These are phyloP conservation scores for Scaptomyza reducta DNA, from an alignment of 2,888 invertebrate genomes.

Conservation along the genomic window DNA sequence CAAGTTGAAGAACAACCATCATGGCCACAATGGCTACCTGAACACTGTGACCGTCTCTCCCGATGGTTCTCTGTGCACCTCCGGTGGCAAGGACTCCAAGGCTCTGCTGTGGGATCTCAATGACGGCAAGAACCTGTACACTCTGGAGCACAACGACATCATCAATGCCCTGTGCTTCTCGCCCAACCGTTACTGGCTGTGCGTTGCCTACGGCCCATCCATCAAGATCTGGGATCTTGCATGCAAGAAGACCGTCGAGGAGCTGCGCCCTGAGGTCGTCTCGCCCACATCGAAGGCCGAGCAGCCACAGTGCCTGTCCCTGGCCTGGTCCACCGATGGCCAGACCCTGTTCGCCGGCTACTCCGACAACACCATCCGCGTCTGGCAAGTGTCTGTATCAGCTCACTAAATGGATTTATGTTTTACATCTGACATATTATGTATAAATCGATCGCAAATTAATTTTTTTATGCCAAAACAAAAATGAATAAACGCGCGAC, in stretches of 20 bases:
- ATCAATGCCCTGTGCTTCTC: constrained; percentile 99
- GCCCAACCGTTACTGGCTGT: constrained; percentile 99
- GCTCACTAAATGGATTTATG: constrained; percentile 86
- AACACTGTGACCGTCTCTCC: constrained; percentile 99
- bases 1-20: constrained; percentile 98
- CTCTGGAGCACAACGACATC: constrained; percentile 98
- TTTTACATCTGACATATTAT: constrained; percentile 46
- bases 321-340: constrained; percentile 99
- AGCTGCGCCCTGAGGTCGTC: constrained; percentile 97
- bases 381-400: constrained; percentile 98
- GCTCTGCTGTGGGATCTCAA: constrained; percentile 99
- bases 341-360: constrained; percentile 99
- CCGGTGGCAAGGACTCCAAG: constrained; percentile 99
- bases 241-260: constrained; percentile 99
- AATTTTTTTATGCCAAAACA: not conserved
- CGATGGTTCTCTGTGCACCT: constrained; percentile 99
- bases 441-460: constrained; percentile 41
- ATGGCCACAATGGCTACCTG: constrained; percentile 98
- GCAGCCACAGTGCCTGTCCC: constrained; percentile 97
- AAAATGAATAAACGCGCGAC: constrained; percentile 54
- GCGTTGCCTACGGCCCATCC: constrained; percentile 98
- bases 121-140: constrained; percentile 99
- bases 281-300: constrained; percentile 90
- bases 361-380: constrained; percentile 98
- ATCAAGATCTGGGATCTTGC: constrained; percentile 99